These are phyloP conservation scores for Erinaceus europaeus DNA, from an alignment of 2,113 vertebrate species.

Conservation along the genomic window DNA sequence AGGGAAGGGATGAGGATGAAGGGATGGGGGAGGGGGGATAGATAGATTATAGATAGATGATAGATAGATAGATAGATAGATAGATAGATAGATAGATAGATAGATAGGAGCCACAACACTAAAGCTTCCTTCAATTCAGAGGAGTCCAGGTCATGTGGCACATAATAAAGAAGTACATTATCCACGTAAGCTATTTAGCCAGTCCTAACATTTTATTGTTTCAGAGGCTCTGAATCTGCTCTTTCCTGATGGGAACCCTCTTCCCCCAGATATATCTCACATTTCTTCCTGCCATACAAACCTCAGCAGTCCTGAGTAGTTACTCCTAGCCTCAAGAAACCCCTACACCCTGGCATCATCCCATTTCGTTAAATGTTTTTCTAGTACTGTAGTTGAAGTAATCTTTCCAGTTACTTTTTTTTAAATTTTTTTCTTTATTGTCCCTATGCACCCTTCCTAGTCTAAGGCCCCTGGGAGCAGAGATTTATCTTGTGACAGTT, in stretches of 20 bases:
- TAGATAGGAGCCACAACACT: no score
- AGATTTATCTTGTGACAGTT: not conserved
- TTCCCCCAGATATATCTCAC: not conserved
- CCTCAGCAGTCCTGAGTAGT: not conserved
- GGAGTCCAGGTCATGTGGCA: no score
- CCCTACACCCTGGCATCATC: rapidly evolving
- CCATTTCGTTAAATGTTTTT: not conserved
- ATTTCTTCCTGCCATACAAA: not conserved
- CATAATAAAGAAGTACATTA: no score
- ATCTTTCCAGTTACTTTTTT: not conserved
- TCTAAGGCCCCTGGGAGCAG: not conserved
- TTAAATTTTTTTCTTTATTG: no score
- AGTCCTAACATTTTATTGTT: not conserved
- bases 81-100: no score
- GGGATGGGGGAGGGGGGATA: no score
- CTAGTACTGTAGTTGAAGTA: not conserved
- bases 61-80: no score
- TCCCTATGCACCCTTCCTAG: no score
- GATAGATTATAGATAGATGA: no score
- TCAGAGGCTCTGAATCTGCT: not conserved
- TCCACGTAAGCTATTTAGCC: no score
- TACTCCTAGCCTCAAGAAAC: not conserved
- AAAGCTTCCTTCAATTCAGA: no score
- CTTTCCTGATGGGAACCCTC: not conserved
- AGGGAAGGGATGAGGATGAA: no score